phyloP scores from a whole-genome alignment of 2,888 invertebrate species.

The Macroteleia sp. region DNA sequence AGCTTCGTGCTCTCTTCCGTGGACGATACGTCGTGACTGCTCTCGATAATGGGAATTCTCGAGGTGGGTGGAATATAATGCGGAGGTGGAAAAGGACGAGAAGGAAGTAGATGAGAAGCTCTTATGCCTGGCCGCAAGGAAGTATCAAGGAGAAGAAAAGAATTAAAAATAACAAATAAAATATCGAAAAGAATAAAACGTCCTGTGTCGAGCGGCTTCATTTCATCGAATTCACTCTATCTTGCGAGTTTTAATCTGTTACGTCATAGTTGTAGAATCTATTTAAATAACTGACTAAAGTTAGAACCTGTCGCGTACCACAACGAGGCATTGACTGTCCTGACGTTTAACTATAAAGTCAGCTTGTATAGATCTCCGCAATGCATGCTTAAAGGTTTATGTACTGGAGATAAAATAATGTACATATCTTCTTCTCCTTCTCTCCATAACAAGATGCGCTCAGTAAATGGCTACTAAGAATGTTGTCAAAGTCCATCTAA shows the following conservation, averaged over 20 bases:
- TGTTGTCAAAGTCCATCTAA: too few relatives aligned
- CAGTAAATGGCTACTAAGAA: too few relatives aligned
- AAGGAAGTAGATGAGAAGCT: slow-evolving; percentile 52
- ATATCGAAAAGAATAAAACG: slow-evolving; percentile 29
- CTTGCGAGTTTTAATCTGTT: slow-evolving; percentile 76
- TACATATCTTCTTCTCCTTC: too few relatives aligned
- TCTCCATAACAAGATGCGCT: too few relatives aligned
- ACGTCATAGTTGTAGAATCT: slow-evolving; percentile 71
- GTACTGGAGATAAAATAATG: too few relatives aligned
- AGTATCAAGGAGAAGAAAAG: slow-evolving; percentile 39
- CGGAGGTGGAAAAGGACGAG: slow-evolving; percentile 59
- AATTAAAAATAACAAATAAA: slow-evolving; percentile 25
- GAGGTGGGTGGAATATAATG: slow-evolving; percentile 75
- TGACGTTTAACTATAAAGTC: slow-evolving; percentile 46
- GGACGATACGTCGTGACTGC: slow-evolving; percentile 77
- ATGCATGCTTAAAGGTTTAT: too few relatives aligned
- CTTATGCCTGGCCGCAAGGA: slow-evolving; percentile 46
- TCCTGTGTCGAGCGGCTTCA: slow-evolving; percentile 38
- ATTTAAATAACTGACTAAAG: slow-evolving; percentile 46
- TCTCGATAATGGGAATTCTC: slow-evolving; percentile 78
- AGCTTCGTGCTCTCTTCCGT: slow-evolving; percentile 68
- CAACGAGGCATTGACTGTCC: slow-evolving; percentile 29
- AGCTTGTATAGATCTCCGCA: slow-evolving; percentile 45
- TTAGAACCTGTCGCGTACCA: slow-evolving; percentile 44
- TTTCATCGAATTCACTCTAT: slow-evolving; percentile 66